Conservation (phyloP, 2,888 invertebrate species). For the Conistra vaccinii region DNA sequence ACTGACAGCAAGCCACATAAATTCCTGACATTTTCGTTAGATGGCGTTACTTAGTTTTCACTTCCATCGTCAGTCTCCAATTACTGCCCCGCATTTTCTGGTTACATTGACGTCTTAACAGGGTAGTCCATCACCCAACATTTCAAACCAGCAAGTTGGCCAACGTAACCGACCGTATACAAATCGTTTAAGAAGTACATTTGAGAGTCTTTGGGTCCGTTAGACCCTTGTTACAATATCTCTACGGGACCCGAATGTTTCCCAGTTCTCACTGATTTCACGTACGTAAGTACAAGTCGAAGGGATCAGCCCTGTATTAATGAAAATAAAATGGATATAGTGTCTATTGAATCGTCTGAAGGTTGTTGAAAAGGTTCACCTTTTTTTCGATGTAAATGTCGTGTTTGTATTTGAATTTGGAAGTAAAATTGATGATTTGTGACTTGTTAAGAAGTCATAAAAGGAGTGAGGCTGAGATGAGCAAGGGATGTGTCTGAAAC, state of each 20-base stretch:
- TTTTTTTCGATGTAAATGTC: constrained; percentile 20
- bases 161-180: constrained; percentile 9
- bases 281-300: constrained; percentile 33
- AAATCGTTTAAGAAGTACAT: constrained; percentile 43
- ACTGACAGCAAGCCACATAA: too few species aligned
- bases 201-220: constrained; percentile 46
- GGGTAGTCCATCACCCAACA: neutral
- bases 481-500: too few species aligned
- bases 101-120: neutral
- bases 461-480: too few species aligned
- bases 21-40: too few species aligned
- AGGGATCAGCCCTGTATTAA: constrained; percentile 49
- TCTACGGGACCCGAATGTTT: constrained; percentile 49
- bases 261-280: constrained; percentile 50
- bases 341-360: constrained; percentile 47
- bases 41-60: too few species aligned
- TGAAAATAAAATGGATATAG: constrained; percentile 56
- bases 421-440: neutral
- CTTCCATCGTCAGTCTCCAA: too few species aligned
- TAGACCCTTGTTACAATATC: constrained; percentile 65
- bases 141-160: neutral
- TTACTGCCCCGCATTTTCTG: too few species aligned
- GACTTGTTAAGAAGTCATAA: neutral
- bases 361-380: constrained; percentile 18
- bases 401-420: neutral